Evolutionary conservation across 2,888 invertebrate species (phyloP).

Genomic region (Chymomyza caudatula): DNA sequence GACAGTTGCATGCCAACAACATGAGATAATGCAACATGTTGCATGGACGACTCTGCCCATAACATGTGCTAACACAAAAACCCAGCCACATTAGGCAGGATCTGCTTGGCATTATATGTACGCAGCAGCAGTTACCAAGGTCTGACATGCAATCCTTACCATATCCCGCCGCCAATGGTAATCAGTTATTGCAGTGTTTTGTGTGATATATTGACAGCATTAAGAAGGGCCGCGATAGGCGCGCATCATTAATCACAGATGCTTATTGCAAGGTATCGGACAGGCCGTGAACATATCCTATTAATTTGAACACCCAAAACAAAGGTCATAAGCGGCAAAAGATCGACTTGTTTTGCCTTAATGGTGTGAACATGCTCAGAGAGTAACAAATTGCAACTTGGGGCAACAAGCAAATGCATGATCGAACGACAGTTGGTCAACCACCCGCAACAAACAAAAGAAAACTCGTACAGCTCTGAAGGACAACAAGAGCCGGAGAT

Average conservation of each 20-base stretch:
- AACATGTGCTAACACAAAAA: conserved; percentile 29
- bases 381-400: conserved; percentile 57
- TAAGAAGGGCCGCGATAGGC: conserved; percentile 49
- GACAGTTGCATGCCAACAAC: conserved; percentile 19
- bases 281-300: conserved; percentile 38
- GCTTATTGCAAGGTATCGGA: conserved; percentile 26
- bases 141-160: conserved; percentile 5
- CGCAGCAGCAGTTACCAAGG: conserved; percentile 7
- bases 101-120: conserved; percentile 1
- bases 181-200: conserved; percentile 50
- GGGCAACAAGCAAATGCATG: not conserved
- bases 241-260: conserved; percentile 65
- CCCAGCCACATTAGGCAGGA: conserved; percentile 22
- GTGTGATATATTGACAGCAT: conserved; percentile 68
- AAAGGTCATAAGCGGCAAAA: conserved; percentile 20
- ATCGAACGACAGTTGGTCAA: conserved; percentile 3
- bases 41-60: conserved; percentile 26
- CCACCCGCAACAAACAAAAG: conserved; percentile 61
- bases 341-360: conserved; percentile 44
- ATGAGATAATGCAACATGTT: conserved; percentile 51
- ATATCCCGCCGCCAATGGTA: conserved; percentile 22
- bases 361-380: conserved; percentile 67
- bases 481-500: conserved; percentile 36
- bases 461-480: conserved; percentile 39
- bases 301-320: conserved; percentile 47